A percentile compares a stretch with the other conserved stretches of the same genome.
Conservation (phyloP, 2,113 vertebrate species). For the Neodon shergylaensis region DNA sequence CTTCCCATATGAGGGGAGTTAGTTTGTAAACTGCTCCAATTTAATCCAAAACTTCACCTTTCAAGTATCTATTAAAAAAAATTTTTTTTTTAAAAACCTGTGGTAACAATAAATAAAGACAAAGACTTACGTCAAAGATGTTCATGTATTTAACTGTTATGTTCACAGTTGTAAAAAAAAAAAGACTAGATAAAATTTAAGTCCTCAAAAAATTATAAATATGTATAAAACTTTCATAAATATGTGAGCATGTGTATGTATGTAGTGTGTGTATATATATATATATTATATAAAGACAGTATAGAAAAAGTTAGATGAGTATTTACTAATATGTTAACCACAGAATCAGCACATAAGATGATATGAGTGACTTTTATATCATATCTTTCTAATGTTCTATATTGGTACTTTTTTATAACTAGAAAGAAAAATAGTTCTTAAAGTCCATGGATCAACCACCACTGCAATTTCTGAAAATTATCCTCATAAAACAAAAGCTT, state of each 20-base stretch:
- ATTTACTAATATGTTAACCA: background rate
- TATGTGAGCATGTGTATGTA: background rate
- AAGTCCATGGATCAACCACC: conserved; percentile 1
- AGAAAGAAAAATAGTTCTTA: background rate
- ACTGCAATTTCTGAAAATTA: background rate
- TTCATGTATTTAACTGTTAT: background rate
- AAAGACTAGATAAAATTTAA: conserved; percentile 35
- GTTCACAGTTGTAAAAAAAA: background rate
- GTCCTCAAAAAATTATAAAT: background rate
- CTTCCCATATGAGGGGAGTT: background rate
- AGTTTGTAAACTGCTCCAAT: background rate
- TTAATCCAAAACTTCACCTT: background rate
- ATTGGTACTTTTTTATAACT: background rate
- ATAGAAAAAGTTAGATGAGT: background rate
- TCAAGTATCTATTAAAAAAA: background rate
- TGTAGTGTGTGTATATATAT: background rate
- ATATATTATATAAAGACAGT: background rate
- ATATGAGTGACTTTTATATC: conserved; percentile 31
- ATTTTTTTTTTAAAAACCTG: no score
- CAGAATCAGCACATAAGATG: background rate
- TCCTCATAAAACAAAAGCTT: conserved; percentile 10
- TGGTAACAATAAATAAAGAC: background rate
- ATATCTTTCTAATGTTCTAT: conserved; percentile 32
- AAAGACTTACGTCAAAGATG: background rate
- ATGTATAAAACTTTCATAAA: background rate